phyloP scores from a whole-genome alignment of 2,113 vertebrate species.

The Pseudopipra pipra region DNA sequence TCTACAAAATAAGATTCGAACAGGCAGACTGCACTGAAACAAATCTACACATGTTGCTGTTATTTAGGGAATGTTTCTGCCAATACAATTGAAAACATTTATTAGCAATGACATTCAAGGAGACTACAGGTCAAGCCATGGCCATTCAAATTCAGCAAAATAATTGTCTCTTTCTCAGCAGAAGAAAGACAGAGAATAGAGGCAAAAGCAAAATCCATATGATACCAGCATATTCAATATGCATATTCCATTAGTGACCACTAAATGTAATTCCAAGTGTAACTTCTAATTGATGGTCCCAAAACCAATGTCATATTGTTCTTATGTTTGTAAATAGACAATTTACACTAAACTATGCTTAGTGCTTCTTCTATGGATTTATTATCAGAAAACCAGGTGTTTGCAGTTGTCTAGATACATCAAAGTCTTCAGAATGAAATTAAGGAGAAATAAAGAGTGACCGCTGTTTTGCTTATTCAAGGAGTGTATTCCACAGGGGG shows the following conservation, averaged over 20 bases:
- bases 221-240: not conserved
- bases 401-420: not conserved
- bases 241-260: not conserved
- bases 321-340: not conserved
- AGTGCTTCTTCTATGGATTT: not conserved
- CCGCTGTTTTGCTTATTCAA: not conserved
- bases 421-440: not conserved
- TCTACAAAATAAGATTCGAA: not conserved
- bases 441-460: not conserved
- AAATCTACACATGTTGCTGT: not conserved
- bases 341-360: not conserved
- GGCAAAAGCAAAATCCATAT: not conserved
- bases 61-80: not conserved
- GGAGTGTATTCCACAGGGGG: not conserved
- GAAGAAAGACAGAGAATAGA: not conserved
- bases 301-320: not conserved
- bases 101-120: not conserved
- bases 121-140: not conserved
- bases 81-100: not conserved
- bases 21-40: not conserved
- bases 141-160: not conserved
- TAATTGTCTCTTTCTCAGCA: not conserved
- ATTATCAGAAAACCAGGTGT: not conserved
- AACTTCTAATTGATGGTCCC: not conserved
- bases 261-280: not conserved